phyloP scores from a whole-genome alignment of 1,140 invertebrate species.

The Neodiprion lecontei region DNA sequence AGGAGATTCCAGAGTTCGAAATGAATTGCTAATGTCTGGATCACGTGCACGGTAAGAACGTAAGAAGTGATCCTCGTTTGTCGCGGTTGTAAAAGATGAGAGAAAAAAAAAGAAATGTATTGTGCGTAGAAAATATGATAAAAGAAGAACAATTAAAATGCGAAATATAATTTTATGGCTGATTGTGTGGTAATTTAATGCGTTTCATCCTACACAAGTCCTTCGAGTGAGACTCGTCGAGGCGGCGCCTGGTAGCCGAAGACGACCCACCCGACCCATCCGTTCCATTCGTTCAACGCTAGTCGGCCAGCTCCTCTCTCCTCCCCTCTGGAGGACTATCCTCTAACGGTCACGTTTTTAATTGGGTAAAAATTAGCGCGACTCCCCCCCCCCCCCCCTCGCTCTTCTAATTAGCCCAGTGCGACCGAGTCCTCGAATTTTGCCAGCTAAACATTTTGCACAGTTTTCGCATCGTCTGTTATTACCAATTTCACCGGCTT shows the following conservation, averaged over 20 bases:
- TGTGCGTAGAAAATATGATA: no score
- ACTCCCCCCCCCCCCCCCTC: not conserved
- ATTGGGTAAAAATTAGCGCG: not conserved
- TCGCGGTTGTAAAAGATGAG: no score
- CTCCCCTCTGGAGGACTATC: not conserved
- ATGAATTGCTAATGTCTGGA: no score
- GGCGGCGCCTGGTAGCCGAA: conserved; percentile 34
- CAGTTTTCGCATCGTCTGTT: no score
- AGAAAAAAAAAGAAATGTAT: no score
- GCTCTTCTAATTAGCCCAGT: not conserved
- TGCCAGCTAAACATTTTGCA: no score
- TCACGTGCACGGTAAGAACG: no score
- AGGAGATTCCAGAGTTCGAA: no score
- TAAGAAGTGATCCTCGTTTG: no score
- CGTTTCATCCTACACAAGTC: conserved; percentile 29
- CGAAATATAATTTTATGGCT: conserved; percentile 36
- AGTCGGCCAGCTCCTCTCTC: not conserved
- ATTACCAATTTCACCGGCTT: no score
- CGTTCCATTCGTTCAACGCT: not conserved
- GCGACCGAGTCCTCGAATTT: no score
- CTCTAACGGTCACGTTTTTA: not conserved
- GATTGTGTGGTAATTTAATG: conserved; percentile 43
- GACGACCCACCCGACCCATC: conserved; percentile 7
- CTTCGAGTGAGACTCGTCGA: conserved; percentile 20
- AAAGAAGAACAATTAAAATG: no score